These are phyloP conservation scores for Brachionus koreanus DNA, from an alignment of 1,140 invertebrate genomes.

Conservation along the genomic window DNA sequence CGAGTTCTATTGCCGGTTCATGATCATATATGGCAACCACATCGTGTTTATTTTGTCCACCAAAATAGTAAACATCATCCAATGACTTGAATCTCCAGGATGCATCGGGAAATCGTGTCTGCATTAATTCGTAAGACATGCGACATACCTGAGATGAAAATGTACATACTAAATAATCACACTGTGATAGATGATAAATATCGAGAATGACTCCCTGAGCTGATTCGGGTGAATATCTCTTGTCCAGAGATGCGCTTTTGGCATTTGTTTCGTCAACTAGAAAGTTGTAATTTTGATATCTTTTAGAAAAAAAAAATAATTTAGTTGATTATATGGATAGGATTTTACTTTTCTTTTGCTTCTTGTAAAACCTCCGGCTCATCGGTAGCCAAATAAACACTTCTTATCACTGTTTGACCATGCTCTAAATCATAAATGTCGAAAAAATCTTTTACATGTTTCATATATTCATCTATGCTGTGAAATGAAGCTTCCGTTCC, in stretches of 20 bases:
- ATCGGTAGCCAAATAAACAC: slow-evolving; percentile 83
- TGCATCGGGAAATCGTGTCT: slow-evolving; percentile 77
- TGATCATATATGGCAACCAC: slow-evolving; percentile 73
- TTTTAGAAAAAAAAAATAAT: slow-evolving; percentile 50
- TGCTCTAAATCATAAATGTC: slow-evolving; percentile 66
- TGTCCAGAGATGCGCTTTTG: slow-evolving; percentile 79
- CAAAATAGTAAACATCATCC: slow-evolving; percentile 95
- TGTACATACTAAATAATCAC: slow-evolving; percentile 88
- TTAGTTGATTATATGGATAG: not conserved
- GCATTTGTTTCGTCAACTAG: slow-evolving; percentile 69
- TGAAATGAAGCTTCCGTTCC: slow-evolving; percentile 97
- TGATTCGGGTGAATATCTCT: slow-evolving; percentile 80
- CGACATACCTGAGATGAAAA: slow-evolving; percentile 95
- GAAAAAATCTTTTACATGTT: slow-evolving; percentile 80
- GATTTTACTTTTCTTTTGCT: slow-evolving; percentile 58
- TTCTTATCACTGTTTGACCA: slow-evolving; percentile 63
- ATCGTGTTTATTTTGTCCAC: slow-evolving; percentile 84
- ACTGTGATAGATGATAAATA: slow-evolving; percentile 77
- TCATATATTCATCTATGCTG: slow-evolving; percentile 90
- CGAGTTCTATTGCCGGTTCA: slow-evolving; percentile 62
- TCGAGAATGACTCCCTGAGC: slow-evolving; percentile 85
- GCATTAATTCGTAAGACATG: slow-evolving; percentile 94
- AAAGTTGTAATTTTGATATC: slow-evolving; percentile 80
- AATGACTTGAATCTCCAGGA: slow-evolving; percentile 77
- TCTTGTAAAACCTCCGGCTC: slow-evolving; percentile 66